phyloP scores from a whole-genome alignment of 2,888 invertebrate species.

The Icerya purchasi region DNA sequence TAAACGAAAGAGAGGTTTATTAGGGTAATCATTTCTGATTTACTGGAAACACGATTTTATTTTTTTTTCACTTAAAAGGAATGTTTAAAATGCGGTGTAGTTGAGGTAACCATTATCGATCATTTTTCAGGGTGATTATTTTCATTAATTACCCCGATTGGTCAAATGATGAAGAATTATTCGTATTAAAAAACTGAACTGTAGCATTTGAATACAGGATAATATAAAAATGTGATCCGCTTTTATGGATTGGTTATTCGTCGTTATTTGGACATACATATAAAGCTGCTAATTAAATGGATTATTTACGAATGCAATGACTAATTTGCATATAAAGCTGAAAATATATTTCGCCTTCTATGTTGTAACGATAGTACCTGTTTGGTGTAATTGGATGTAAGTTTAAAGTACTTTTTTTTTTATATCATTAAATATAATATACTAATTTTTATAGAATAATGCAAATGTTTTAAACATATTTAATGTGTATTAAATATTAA shows the following conservation, averaged over 20 bases:
- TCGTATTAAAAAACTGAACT: too few relatives aligned
- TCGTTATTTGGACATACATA: not conserved
- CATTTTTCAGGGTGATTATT: too few relatives aligned
- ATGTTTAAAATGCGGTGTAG: too few relatives aligned
- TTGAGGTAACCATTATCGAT: too few relatives aligned
- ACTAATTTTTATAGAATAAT: not conserved
- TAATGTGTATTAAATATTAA: too few relatives aligned
- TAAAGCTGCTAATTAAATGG: not conserved
- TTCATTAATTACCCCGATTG: too few relatives aligned
- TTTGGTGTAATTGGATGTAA: conserved; percentile 12
- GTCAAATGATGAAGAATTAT: too few relatives aligned
- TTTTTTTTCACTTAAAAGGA: too few relatives aligned
- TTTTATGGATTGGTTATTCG: not conserved
- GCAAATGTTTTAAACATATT: too few relatives aligned
- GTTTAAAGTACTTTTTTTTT: not conserved
- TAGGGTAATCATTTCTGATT: too few relatives aligned
- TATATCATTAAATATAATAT: not conserved
- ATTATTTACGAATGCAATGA: not conserved
- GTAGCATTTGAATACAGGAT: not conserved
- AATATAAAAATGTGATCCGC: not conserved
- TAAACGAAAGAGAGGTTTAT: too few relatives aligned
- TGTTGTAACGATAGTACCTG: conserved; percentile 1
- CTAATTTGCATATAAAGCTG: not conserved
- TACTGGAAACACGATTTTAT: too few relatives aligned
- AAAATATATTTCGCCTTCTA: conserved; percentile 4